These are phyloP conservation scores for Takifugu flavidus DNA, from an alignment of 2,113 vertebrate species.

Conservation along the genomic window DNA sequence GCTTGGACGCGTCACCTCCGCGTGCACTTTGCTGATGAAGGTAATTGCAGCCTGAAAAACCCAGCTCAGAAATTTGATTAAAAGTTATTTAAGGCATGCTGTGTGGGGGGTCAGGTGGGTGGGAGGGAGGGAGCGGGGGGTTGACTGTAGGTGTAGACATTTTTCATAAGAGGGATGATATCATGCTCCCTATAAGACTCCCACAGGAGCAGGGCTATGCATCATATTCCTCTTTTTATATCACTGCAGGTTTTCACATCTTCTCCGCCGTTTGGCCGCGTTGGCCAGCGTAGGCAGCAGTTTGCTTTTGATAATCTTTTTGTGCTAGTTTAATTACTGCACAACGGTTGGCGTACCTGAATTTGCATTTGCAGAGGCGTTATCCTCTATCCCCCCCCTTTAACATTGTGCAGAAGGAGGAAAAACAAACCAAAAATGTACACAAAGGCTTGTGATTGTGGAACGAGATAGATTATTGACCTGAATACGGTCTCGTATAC, in stretches of 20 bases:
- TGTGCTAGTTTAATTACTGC: conserved; percentile 57
- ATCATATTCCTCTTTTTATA: conserved; percentile 62
- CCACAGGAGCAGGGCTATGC: conserved; percentile 58
- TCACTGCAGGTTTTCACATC: conserved; percentile 59
- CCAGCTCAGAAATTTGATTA: conserved; percentile 63
- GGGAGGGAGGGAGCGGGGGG: background rate
- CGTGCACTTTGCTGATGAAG: conserved; percentile 57
- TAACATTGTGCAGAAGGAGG: conserved; percentile 34
- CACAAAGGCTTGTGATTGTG: conserved; percentile 9
- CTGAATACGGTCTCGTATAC: too few species aligned
- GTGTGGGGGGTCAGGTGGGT: conserved; percentile 5
- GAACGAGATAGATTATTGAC: conserved; percentile 21
- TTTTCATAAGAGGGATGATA: conserved; percentile 70
- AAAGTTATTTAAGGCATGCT: conserved; percentile 64
- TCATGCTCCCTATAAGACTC: conserved; percentile 60
- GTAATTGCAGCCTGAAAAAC: conserved; percentile 37
- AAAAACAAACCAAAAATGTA: background rate
- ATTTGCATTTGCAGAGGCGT: conserved; percentile 49
- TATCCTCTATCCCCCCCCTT: conserved; percentile 37
- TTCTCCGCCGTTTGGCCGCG: conserved; percentile 30
- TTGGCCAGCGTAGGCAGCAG: conserved; percentile 24
- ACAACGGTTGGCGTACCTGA: conserved; percentile 56
- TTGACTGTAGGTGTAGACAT: conserved; percentile 26
- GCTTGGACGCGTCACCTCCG: conserved; percentile 21
- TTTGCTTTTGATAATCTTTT: conserved; percentile 51